phyloP scores from a whole-genome alignment of 2,113 vertebrate species.

The Perca schrenkii region DNA sequence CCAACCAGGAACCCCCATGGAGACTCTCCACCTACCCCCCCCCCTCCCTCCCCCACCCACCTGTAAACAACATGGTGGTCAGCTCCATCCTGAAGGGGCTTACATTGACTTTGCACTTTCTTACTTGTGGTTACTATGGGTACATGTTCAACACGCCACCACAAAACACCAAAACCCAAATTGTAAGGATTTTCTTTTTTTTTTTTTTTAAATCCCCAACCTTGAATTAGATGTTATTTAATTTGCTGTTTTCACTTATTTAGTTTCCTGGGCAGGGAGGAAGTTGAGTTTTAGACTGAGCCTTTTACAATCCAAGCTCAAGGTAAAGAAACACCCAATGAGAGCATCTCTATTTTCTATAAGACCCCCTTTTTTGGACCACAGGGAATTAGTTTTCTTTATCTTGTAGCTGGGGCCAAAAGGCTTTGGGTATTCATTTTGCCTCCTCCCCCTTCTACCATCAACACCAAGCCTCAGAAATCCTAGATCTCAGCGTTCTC shows the following conservation, averaged over 20 bases:
- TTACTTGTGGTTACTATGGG: constrained; percentile 78
- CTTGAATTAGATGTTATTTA: constrained; percentile 35
- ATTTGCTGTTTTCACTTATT: constrained; percentile 33
- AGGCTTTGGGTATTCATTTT: constrained; percentile 32
- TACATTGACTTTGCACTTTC: constrained; percentile 86
- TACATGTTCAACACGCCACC: constrained; percentile 72
- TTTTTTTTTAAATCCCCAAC: constrained; percentile 38
- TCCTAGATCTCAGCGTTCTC: constrained; percentile 27
- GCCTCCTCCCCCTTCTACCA: constrained; percentile 40
- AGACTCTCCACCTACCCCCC: constrained; percentile 31
- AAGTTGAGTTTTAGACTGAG: constrained; percentile 64
- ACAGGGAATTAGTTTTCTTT: constrained; percentile 68
- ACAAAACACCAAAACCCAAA: constrained; percentile 65
- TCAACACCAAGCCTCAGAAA: constrained; percentile 41
- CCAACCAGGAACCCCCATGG: constrained; percentile 66
- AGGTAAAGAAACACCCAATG: constrained; percentile 58
- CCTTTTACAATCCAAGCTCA: constrained; percentile 45
- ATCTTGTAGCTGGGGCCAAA: constrained; percentile 53
- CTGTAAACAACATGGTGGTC: constrained; percentile 60
- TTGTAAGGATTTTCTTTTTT: constrained; percentile 51
- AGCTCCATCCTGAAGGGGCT: constrained; percentile 65
- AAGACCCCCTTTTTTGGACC: constrained; percentile 71
- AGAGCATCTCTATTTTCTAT: constrained; percentile 73
- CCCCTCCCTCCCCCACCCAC: not conserved
- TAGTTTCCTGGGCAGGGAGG: constrained; percentile 47